Conservation (phyloP, 2,888 invertebrate genomes). For the Dioctria rufipes region DNA sequence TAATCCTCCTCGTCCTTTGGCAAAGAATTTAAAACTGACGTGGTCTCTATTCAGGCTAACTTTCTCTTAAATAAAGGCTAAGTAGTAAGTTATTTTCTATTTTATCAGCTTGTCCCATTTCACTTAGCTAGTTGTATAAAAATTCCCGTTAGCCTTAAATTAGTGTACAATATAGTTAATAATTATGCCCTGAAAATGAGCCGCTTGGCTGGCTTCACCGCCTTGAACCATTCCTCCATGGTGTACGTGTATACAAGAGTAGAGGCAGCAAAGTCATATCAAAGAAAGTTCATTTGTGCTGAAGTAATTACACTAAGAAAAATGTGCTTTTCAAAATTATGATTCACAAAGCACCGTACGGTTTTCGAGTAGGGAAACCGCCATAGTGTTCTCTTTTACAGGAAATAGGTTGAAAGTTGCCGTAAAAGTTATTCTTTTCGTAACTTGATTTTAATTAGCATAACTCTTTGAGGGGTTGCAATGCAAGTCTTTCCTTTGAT, state of each 20-base stretch:
- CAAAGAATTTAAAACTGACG: too few relatives aligned
- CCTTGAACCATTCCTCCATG: not conserved
- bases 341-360: conserved; percentile 17
- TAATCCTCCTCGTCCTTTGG: too few relatives aligned
- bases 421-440: conserved; percentile 48
- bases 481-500: conserved; percentile 42
- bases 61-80: too few relatives aligned
- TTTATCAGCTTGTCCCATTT: too few relatives aligned
- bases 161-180: too few relatives aligned
- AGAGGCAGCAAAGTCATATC: conserved; percentile 32
- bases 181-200: not conserved
- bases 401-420: conserved; percentile 34
- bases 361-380: conserved; percentile 1
- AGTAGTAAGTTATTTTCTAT: too few relatives aligned
- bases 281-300: conserved; percentile 41
- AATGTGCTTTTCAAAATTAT: conserved; percentile 40
- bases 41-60: too few relatives aligned
- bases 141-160: too few relatives aligned
- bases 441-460: conserved; percentile 48
- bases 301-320: conserved; percentile 48
- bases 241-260: not conserved
- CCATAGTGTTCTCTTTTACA: not conserved
- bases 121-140: too few relatives aligned
- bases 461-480: conserved; percentile 33
- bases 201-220: conserved; percentile 17